These are phyloP conservation scores for Epizoanthus scotinus DNA, from an alignment of 92 coral and sea anemone species.

Conservation along the genomic window DNA sequence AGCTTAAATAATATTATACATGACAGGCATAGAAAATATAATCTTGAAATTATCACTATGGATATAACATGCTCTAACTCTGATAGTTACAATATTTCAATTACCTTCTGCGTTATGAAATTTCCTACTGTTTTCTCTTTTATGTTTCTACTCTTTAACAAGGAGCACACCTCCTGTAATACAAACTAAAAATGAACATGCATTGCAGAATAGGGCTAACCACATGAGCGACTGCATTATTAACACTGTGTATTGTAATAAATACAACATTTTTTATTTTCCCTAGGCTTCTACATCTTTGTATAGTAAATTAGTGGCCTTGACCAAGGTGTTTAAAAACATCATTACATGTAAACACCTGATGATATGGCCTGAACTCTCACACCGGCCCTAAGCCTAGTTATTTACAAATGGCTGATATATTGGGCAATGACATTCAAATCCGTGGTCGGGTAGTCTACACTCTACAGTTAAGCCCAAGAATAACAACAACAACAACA, in stretches of 20 bases:
- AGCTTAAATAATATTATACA: background rate
- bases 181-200: conserved; percentile 22
- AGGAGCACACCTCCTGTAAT: conserved; percentile 42
- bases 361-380: background rate
- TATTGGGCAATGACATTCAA: too few relatives aligned
- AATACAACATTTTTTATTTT: background rate
- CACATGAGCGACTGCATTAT: background rate
- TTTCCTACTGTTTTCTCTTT: conserved; percentile 31
- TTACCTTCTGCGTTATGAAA: conserved; percentile 34
- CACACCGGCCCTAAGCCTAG: too few relatives aligned
- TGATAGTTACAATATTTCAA: conserved; percentile 2
- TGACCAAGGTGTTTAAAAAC: conserved; percentile 1
- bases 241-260: background rate
- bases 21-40: background rate
- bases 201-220: background rate
- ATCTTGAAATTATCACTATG: background rate
- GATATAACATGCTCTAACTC: background rate
- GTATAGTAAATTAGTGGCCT: background rate
- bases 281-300: background rate
- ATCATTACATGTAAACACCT: background rate
- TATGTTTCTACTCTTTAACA: conserved; percentile 32
- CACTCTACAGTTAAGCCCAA: too few relatives aligned
- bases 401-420: too few relatives aligned
- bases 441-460: too few relatives aligned
- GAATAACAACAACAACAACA: too few relatives aligned